Evolutionary conservation across 2,888 invertebrate genomes (phyloP), one percentile per base, ranked within the genome.

Genomic region (Eupithecia dodoneata): DNA sequence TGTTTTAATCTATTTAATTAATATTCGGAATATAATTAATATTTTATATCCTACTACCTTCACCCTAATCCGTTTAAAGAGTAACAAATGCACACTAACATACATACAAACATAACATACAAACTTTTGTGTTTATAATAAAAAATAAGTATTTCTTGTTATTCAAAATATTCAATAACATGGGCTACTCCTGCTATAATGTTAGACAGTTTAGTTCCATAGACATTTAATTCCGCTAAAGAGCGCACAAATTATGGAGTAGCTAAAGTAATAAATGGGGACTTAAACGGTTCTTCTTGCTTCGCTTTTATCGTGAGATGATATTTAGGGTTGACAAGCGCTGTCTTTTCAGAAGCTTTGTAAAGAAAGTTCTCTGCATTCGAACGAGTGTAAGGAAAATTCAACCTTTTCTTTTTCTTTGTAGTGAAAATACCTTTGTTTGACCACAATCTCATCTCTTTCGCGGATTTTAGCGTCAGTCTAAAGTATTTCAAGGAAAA

Each of bases 261-360:
- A 73, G 75, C 78, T 80, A 79, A 71, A 78, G 84, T 88, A 82
- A 87, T 88, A 88, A 89, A 88, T 88, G 86, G 85, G 84, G 85
- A 83, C 86, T 86, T 89, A 89, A 89, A 88, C 85, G 85, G 85
- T 85, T 86, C 86, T 85, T 86, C 86, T 85, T 83, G 84, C 83
- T 83, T 79, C 84, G 83, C 85, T 83, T 85, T 87, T 87, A 86
- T 85, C 84, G 84, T 78, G 72, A 74, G 83, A 78, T 81, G 79
- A 71, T 78, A 79, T 81, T 80, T 81, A 88, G 85, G 87, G 89
- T 63, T 88, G 85, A 41, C 84, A 73, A 80, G 30, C 30, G 69
- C 44, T 30, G 55, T 30, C 30, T 30, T 63, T 12, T 3, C 63
- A 63, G 49, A 15, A 18, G 0, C 7, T 66, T 66, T 65, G 41